Percentiles rank a stretch among this genome's conserved stretches.
Conservation (phyloP, 2,797 vertebrate species). For the Brachyrhaphis roseni region DNA sequence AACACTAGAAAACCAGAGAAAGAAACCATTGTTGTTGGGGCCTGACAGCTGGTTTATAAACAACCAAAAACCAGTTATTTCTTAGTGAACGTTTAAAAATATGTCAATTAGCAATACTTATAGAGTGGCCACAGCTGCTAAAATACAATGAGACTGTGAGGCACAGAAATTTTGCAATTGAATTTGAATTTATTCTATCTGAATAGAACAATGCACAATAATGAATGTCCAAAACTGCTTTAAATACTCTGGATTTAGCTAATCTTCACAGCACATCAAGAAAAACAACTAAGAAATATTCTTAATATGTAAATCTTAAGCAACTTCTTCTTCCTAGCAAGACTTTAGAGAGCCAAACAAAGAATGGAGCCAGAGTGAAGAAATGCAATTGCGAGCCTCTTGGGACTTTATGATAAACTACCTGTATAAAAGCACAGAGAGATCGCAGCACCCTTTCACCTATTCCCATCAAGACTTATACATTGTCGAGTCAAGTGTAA, state of each 20-base stretch:
- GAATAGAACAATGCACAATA: neutral
- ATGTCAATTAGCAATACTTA: neutral
- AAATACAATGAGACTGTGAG: neutral
- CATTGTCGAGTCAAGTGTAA: slow-evolving; percentile 50
- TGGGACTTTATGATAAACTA: slow-evolving; percentile 66
- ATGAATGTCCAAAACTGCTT: neutral
- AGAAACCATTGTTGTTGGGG: neutral
- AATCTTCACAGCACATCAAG: neutral
- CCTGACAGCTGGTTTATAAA: neutral
- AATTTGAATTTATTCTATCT: neutral
- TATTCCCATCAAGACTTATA: slow-evolving; percentile 50
- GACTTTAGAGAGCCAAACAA: slow-evolving; percentile 23
- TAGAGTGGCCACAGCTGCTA: neutral
- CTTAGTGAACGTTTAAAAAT: neutral
- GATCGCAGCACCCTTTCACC: slow-evolving; percentile 49
- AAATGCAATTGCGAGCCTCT: slow-evolving; percentile 35
- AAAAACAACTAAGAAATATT: neutral
- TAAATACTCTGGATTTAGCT: neutral
- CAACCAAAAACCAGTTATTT: neutral
- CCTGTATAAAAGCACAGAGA: slow-evolving; percentile 55
- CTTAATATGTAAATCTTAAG: slow-evolving; percentile 27
- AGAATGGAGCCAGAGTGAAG: slow-evolving; percentile 20
- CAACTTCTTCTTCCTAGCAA: slow-evolving; percentile 23
- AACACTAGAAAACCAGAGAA: neutral
- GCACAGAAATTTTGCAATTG: neutral